Evolutionary conservation across 2,888 invertebrate species (phyloP), one percentile per base, ranked within the genome.

Genomic region (Stictocephala bisonia): DNA sequence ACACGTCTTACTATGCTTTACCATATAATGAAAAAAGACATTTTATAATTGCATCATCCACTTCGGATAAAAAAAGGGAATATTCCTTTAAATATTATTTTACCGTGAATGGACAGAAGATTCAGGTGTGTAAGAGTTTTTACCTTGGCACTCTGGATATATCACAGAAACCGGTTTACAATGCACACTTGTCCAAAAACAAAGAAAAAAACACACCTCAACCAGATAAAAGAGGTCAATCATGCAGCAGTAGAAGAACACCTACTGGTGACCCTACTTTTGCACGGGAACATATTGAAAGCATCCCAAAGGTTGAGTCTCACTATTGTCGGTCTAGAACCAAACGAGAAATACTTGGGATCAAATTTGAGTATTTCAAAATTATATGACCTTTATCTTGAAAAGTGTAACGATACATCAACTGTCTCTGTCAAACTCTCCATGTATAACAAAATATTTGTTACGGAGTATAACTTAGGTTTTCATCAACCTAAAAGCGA

Each of bases 81-180:
- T 56, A 56, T 56, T 56, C 56, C 56, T 56, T 56, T 56, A 56
- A 56, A 24, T 56, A 56, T 60, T 60, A 60, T 60, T 60, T 56
- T 56, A 26, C 29, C n/a, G 26, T 29, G 29, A 56, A 56, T 29
- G 29, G 29, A 29, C n/a, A 56, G 29, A 29, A 56, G 29, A 26
- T 26, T 56, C 29, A 35, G 35, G 31, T 60, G 20, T 60, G 24
- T 26, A 53, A 26, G 53, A 53, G 53, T 53, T 53, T 53, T 22
- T 53, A 53, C 27, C 53, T 22, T 53, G 53, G 26, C 53, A 53
- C 53, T 9, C 53, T 53, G 53, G 53, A 53, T 53, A 60, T 60
- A 31, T 35, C 60, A 20, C 35, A 31, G 60, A 60, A 60, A 60
- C 60, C 60, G 11, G 60, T 60, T 15, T 60, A 60, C 60, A 60